These are phyloP conservation scores for Caenorhabditis sulstoni DNA, from an alignment of 2,888 invertebrate genomes.

Conservation along the genomic window DNA sequence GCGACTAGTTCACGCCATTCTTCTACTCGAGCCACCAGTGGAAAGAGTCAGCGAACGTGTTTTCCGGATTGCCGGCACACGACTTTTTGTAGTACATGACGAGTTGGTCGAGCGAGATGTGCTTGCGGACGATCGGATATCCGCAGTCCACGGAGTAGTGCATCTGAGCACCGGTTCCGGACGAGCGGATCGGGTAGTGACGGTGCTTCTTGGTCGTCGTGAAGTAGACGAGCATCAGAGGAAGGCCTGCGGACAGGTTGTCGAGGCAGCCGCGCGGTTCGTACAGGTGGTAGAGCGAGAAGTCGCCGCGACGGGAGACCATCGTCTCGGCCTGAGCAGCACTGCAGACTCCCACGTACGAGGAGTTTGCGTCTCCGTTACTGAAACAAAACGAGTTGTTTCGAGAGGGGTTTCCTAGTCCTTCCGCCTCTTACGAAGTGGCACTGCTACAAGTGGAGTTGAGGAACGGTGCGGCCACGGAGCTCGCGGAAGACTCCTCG, in stretches of 20 bases:
- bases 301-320: slow-evolving; percentile 27
- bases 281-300: slow-evolving; percentile 30
- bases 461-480: not conserved
- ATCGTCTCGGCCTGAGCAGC: slow-evolving; percentile 13
- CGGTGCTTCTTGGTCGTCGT: slow-evolving; percentile 46
- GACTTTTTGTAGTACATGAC: slow-evolving; percentile 27
- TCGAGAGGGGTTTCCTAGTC: slow-evolving; percentile 1
- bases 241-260: slow-evolving; percentile 12
- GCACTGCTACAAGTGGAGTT: not conserved
- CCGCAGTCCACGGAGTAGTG: slow-evolving; percentile 38
- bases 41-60: slow-evolving; percentile 23
- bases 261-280: slow-evolving; percentile 3
- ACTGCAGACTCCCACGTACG: slow-evolving; percentile 19
- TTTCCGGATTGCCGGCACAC: slow-evolving; percentile 6
- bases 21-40: slow-evolving; percentile 42
- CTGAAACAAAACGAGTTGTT: slow-evolving; percentile 5
- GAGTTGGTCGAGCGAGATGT: slow-evolving; percentile 32
- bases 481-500: slow-evolving; percentile 3
- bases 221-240: slow-evolving; percentile 42
- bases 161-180: not conserved
- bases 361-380: not conserved
- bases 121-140: slow-evolving; percentile 35
- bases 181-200: slow-evolving; percentile 33
- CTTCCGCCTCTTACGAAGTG: not conserved
- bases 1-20: no score